Base-by-base conservation (phyloP, 1,140 invertebrate genomes). In the Brachionus sp. region DNA sequence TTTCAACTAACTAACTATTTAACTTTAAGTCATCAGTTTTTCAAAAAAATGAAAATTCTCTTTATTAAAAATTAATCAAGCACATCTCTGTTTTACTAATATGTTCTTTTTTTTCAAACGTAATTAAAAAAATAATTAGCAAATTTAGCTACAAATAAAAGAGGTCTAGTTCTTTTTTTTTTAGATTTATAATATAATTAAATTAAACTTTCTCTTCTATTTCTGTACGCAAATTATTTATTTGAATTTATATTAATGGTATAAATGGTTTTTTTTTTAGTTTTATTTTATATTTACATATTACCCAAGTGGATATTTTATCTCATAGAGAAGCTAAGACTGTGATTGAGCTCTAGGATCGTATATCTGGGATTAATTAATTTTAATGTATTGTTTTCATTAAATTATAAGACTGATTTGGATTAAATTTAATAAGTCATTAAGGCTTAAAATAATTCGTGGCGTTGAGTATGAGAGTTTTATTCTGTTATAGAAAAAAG, bases 301-400 rank as follows among this genome's bases (percentile, higher is more conserved):
- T 57, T 57, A 23, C 50, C 19, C 9, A 57, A 25, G 50, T 19
- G 50, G 16, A 19, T 57, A 7, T 57, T 57, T 57, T 57, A 57
- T 57, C 50, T 57, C 50, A 57, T n/a, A 57, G 19, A 57, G 19
- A 19, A 57, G 16, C 16, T 50, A 50, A 57, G 5, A 9, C 7
- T 19, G 3, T 57, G 19, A 23, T 57, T 19, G 50, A 50, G 44
- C 44, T 50, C 44, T 50, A 16, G 44, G 44, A 57, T 57, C 50
- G 50, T 57, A 57, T 57, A 57, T 57, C 50, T 57, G 50, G 50
- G 50, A 57, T 57, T 57, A 57, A 57, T 57, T 19, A 19, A 57
- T 57, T 57, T 57, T 57, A 57, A 57, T 57, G 50, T 57, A 57
- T 57, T 57, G 16, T 57, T 57, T 57, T 57, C 50, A 57, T 57